Base-by-base conservation (phyloP, 1,140 invertebrate genomes). In the Sipha flava region DNA sequence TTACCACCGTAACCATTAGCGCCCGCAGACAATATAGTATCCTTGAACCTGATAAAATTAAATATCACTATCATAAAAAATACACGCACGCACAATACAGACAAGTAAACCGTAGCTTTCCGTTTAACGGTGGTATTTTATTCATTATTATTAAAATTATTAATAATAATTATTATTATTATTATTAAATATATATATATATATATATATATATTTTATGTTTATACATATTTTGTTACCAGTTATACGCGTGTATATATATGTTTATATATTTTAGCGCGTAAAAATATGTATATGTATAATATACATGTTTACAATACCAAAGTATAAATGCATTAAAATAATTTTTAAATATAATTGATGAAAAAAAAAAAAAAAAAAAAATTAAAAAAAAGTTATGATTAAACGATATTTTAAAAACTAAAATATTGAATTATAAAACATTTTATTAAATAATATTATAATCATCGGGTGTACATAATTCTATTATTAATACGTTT, bases 151-250 rank as follows among this genome's bases (percentile, higher is more conserved):
- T 54, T 73, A 34, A 52, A 34, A 73, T 73, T 34, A 3, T 37
- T 52, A 73, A 31, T 72, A 72, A 31, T 34, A n/a, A 49, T 31
- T 45, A 43, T 45, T 49, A 49, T 29, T 72, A 49, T 49, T 29
- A 37, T 49, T 73, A 34, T 43, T 43, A 45, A 26, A 43, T 5
- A 18, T 4, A 29, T 16, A 59, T 59, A 59, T 59, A n/a, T n/a
- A n/a, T n/a, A n/a, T n/a, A n/a, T 59, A 59, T 75, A 75, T 75
- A 75, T 77, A 40, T 77, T 57, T 77, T 59, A 40, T n/a, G 73
- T 77, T 77, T 77, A 77, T 77, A 59, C 34, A 57, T 59, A 59
- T 77, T 77, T 77, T 57, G 73, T 77, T 77, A 77, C 73, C 73
- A 77, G 52, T 77, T 29, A 29, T 54, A 54, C 73, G 23, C n/a